Conservation (phyloP, 2,113 vertebrate species). For the Blennius ocellaris region DNA sequence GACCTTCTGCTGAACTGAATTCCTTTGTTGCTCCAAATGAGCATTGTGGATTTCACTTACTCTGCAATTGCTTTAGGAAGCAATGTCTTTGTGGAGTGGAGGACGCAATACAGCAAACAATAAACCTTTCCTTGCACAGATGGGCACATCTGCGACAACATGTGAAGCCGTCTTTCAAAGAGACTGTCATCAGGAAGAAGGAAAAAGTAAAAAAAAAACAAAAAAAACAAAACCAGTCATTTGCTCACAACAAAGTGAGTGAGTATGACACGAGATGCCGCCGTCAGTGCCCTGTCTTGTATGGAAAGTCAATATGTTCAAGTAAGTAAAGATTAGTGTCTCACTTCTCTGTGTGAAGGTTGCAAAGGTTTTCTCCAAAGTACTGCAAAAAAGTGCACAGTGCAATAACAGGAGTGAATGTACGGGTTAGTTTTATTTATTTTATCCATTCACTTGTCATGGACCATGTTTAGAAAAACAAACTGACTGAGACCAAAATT, state of each 20-base stretch:
- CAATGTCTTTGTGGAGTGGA: not conserved
- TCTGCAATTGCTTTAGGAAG: not conserved
- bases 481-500: too few relatives aligned
- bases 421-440: too few relatives aligned
- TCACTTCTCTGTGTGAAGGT: too few relatives aligned
- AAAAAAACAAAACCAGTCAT: not conserved
- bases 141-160: not conserved
- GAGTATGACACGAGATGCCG: not conserved
- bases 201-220: too few relatives aligned
- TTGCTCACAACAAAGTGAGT: not conserved
- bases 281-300: not conserved
- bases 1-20: not conserved
- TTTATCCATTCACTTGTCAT: too few relatives aligned
- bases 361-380: too few relatives aligned
- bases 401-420: too few relatives aligned
- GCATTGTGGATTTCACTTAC: not conserved
- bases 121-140: not conserved
- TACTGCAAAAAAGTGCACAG: too few relatives aligned
- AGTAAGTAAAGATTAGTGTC: too few relatives aligned
- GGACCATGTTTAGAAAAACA: too few relatives aligned
- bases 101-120: constrained; percentile 1
- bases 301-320: too few relatives aligned
- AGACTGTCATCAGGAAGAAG: too few relatives aligned
- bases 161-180: not conserved
- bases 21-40: not conserved